These are phyloP conservation scores for Electrophaes corylata DNA, from an alignment of 2,888 invertebrate species.

Conservation along the genomic window DNA sequence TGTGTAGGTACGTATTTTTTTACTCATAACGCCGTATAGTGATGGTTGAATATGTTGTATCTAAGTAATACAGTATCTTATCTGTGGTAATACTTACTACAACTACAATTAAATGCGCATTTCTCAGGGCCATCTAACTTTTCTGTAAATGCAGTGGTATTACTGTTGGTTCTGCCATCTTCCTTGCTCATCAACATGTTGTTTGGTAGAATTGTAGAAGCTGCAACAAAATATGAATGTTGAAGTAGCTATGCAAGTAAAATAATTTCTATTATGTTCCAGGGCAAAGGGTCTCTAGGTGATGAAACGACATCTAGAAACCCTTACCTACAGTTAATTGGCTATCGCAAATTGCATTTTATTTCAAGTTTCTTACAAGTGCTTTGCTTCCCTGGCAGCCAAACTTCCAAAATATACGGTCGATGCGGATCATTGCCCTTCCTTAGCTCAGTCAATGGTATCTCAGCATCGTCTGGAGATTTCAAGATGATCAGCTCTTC, in stretches of 20 bases:
- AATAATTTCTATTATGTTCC: too few relatives aligned
- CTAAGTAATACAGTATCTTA: too few relatives aligned
- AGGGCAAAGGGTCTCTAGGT: too few relatives aligned
- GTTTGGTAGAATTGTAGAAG: slow-evolving; percentile 17
- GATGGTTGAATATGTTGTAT: too few relatives aligned
- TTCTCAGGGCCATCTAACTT: slow-evolving; percentile 27
- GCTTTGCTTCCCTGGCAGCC: slow-evolving; percentile 52
- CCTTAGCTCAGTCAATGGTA: slow-evolving; percentile 65
- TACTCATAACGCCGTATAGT: too few relatives aligned
- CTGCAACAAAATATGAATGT: slow-evolving; percentile 11
- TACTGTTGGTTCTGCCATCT: slow-evolving; percentile 1
- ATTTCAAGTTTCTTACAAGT: slow-evolving; percentile 43
- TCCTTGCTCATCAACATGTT: slow-evolving; percentile 31
- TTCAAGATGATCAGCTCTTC: slow-evolving; percentile 73
- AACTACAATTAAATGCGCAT: slow-evolving; percentile 8
- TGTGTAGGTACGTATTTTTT: too few relatives aligned
- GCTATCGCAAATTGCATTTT: too few relatives aligned
- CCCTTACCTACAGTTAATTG: too few relatives aligned
- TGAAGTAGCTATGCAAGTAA: background rate
- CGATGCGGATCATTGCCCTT: slow-evolving; percentile 72
- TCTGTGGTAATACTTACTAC: slow-evolving; percentile 22
- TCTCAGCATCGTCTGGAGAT: slow-evolving; percentile 52
- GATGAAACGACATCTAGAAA: too few relatives aligned
- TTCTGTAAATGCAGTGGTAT: slow-evolving; percentile 18
- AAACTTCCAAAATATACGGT: slow-evolving; percentile 73